phyloP scores from a whole-genome alignment of 2,888 invertebrate genomes.

The Nymphalis urticae region DNA sequence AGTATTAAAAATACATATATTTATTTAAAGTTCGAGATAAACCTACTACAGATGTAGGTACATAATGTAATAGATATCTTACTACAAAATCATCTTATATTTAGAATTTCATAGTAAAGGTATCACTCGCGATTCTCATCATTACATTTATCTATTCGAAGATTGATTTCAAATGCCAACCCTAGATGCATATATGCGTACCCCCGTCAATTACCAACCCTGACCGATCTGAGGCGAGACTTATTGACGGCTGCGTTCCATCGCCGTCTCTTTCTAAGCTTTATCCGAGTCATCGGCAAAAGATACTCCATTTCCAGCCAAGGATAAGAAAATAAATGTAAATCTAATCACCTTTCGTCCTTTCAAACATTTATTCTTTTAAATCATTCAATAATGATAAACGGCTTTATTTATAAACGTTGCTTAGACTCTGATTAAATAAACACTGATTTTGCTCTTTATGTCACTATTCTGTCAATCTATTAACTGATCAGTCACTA shows the following conservation, averaged over 20 bases:
- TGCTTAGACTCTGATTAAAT: too few relatives aligned
- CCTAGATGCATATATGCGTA: constrained; percentile 57
- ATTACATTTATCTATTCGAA: too few relatives aligned
- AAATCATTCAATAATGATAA: neutral
- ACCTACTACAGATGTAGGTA: too few relatives aligned
- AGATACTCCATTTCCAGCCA: constrained; percentile 25
- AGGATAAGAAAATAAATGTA: constrained; percentile 27
- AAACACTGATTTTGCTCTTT: too few relatives aligned
- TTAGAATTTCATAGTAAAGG: too few relatives aligned
- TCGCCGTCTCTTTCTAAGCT: constrained; percentile 40
- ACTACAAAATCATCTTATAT: too few relatives aligned
- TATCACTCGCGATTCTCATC: too few relatives aligned
- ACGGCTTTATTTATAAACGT: neutral
- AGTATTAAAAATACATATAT: too few relatives aligned
- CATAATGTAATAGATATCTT: too few relatives aligned
- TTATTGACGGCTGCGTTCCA: constrained; percentile 75
- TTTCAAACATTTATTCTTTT: neutral
- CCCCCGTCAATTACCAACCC: constrained; percentile 79
- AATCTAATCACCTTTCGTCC: constrained; percentile 17
- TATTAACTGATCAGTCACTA: too few relatives aligned
- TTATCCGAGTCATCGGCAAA: constrained; percentile 36
- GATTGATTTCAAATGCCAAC: constrained; percentile 44
- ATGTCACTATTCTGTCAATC: too few relatives aligned
- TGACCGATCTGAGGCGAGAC: constrained; percentile 77
- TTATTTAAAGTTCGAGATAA: too few relatives aligned